Evolutionary conservation across 2,888 invertebrate species (phyloP).

Genomic region (Andrena haemorrhoa): DNA sequence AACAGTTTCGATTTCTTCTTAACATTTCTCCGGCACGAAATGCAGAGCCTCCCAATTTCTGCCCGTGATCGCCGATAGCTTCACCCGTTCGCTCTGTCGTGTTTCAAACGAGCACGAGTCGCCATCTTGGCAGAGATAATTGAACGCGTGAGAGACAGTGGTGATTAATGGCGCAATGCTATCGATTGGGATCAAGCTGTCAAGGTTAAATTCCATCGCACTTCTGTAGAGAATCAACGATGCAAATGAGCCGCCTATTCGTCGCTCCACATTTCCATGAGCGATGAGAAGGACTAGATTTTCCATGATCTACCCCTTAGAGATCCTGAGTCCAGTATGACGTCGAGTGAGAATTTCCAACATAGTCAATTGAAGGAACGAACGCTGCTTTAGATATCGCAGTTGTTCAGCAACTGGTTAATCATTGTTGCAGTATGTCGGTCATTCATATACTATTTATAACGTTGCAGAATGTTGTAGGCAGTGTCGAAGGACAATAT

Average conservation of each 20-base stretch:
- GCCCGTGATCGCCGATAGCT: neutral
- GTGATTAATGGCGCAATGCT: conserved; percentile 35
- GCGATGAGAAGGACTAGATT: conserved; percentile 24
- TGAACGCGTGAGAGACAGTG: neutral
- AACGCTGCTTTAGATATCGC: conserved; percentile 15
- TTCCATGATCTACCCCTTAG: conserved; percentile 10
- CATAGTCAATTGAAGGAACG: conserved; percentile 35
- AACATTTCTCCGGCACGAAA: neutral
- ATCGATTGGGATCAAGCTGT: conserved; percentile 39
- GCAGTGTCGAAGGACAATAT: conserved; percentile 51
- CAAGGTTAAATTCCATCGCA: conserved; percentile 63
- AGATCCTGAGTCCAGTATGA: conserved; percentile 6
- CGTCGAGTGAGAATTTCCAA: conserved; percentile 29
- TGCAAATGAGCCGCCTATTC: conserved; percentile 32
- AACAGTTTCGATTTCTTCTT: neutral
- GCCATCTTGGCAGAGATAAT: conserved; percentile 12
- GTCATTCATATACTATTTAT: conserved; percentile 55
- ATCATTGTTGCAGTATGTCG: conserved; percentile 48
- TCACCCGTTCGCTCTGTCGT: neutral
- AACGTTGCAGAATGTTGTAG: conserved; percentile 50
- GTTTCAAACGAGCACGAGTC: neutral
- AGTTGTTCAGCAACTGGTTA: conserved; percentile 32
- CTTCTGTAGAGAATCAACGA: conserved; percentile 28
- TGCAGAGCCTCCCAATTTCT: neutral
- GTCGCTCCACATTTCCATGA: conserved; percentile 34